Conservation (phyloP, 2,113 vertebrate genomes). For the Pao palembangensis region DNA sequence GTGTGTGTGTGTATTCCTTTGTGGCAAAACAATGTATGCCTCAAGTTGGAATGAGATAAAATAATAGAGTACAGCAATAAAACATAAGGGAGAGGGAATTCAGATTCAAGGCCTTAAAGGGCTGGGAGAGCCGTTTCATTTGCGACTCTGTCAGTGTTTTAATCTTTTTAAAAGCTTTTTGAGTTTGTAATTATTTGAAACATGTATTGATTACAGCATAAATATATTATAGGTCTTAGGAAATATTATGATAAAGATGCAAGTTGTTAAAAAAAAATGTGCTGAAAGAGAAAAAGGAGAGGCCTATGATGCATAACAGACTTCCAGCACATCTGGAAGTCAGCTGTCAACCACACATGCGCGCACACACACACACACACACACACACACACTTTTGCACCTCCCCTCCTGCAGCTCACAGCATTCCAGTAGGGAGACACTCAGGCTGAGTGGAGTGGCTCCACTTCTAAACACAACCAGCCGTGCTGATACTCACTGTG, state of each 20-base stretch:
- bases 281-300: constrained; percentile 41
- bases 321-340: constrained; percentile 23
- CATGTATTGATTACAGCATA: no score
- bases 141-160: no score
- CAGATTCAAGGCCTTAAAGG: no score
- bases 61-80: no score
- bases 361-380: constrained; percentile 46
- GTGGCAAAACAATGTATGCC: no score
- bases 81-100: no score
- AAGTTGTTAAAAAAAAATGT: constrained; percentile 8
- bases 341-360: constrained; percentile 18
- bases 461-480: constrained; percentile 74
- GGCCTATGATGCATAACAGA: constrained; percentile 73
- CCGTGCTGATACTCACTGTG: constrained; percentile 60
- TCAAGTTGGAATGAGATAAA: no score
- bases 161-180: no score
- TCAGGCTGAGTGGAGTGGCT: constrained; percentile 72
- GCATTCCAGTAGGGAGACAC: constrained; percentile 76
- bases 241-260: no score
- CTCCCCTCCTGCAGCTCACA: constrained; percentile 63
- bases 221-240: no score
- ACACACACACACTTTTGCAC: constrained; percentile 50
- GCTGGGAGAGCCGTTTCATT: no score
- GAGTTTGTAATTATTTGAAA: no score
- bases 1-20: neutral